phyloP scores from a whole-genome alignment of 2,888 invertebrate species.

The Drosophila incognita region DNA sequence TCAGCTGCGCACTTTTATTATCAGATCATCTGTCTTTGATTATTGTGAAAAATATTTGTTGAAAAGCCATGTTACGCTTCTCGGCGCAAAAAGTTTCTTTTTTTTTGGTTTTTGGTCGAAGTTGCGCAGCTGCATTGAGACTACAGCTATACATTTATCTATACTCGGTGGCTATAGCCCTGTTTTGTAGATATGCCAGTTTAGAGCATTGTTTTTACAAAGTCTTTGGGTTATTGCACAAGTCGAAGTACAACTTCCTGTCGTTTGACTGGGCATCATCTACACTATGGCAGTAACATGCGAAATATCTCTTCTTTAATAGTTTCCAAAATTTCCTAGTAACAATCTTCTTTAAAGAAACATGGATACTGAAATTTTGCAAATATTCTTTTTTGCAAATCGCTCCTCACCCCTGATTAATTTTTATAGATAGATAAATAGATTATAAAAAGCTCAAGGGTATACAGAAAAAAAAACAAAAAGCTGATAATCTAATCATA shows the following conservation, averaged over 20 bases:
- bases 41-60: slow-evolving; percentile 47
- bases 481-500: slow-evolving; percentile 8
- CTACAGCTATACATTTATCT: slow-evolving; percentile 14
- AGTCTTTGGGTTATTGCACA: slow-evolving; percentile 60
- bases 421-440: neutral
- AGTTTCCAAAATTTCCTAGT: neutral
- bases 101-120: slow-evolving; percentile 48
- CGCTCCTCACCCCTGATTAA: neutral
- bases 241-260: slow-evolving; percentile 66
- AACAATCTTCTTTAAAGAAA: neutral
- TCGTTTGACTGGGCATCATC: slow-evolving; percentile 20
- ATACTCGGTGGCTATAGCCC: slow-evolving; percentile 19
- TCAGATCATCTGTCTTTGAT: neutral
- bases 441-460: neutral
- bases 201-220: slow-evolving; percentile 33
- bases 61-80: slow-evolving; percentile 80
- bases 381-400: neutral
- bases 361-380: neutral
- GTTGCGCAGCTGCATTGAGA: slow-evolving; percentile 74
- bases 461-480: too few species aligned
- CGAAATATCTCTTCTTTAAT: neutral
- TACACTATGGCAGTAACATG: neutral
- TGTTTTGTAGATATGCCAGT: slow-evolving; percentile 20
- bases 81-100: slow-evolving; percentile 76
- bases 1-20: neutral